Evolutionary conservation across 1,140 invertebrate genomes (phyloP), one percentile per base, ranked within the genome.

Genomic region (Psilanteris sp.): DNA sequence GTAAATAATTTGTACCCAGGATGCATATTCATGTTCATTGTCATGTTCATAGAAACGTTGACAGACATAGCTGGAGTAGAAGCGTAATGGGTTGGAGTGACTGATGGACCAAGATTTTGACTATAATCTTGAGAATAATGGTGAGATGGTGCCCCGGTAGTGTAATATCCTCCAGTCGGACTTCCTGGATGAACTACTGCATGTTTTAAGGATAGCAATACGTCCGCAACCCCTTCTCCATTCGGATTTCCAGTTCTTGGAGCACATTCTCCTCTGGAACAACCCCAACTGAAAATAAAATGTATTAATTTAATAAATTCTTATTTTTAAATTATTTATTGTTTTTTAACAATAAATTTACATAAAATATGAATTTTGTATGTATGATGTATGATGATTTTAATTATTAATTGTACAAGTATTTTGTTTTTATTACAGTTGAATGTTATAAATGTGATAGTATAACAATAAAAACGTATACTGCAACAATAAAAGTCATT

Each of bases 31-130:
- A 95, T 95, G 84, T 95, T 95, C 93, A 97, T 97, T 10, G 96
- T 98, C 96, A 98, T 98, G 84, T 97, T 97, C 96, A 98, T 97
- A 52, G 96, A 97, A 0, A 98, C 96, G 82, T 98, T 98, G 55
- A 98, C 96, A 79, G 95, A 96, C 96, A 98, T 98, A 9, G 92
- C 91, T 0, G 91, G 87, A 0, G 87, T 87, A 3, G 88, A 82
- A 16, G 90, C 83, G 54, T 91, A 91, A 67, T 90, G 88, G 54
- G 73, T 81, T 84, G 88, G 83, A 83, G 91, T 50, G 67, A 87
- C 78, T 6, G 83, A 76, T 16, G 86, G 74, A 4, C 82, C 84
- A 9, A 89, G 62, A 74, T 83, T 87, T 44, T 86, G 86, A 11
- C 79, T 64, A 31, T 87, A 87, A 83, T 84, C 90, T 86, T 82